Percentiles rank a stretch among this genome's conserved stretches.
These are phyloP conservation scores for Drosophila pectinifera DNA, from an alignment of 1,140 invertebrate species.

Conservation along the genomic window DNA sequence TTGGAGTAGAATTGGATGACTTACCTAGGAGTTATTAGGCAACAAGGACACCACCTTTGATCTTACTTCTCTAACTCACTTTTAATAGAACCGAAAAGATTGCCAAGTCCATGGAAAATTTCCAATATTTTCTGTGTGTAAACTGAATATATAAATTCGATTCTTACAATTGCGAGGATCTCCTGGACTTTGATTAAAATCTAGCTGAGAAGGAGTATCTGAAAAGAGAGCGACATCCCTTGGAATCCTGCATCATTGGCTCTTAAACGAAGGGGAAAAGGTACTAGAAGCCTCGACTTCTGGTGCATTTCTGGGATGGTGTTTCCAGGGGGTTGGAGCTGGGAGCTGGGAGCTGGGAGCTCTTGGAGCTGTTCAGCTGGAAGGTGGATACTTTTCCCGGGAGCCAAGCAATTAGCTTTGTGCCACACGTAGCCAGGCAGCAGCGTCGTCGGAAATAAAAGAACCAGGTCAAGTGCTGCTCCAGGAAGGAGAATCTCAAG, in stretches of 20 bases:
- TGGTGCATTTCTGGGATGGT: neutral
- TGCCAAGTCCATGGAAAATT: too few species aligned
- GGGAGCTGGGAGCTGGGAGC: neutral
- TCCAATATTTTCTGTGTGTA: neutral
- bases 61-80: too few species aligned
- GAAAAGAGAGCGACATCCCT: neutral
- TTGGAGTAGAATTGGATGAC: too few species aligned
- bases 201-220: neutral
- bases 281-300: neutral
- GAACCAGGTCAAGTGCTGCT: constrained; percentile 72
- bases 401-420: constrained; percentile 60
- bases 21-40: too few species aligned
- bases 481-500: constrained; percentile 42
- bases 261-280: constrained; percentile 9
- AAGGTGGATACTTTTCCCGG: constrained; percentile 5
- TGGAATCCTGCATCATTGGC: constrained; percentile 9
- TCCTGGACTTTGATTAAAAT: neutral
- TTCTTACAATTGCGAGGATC: neutral
- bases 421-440: constrained; percentile 44
- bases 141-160: neutral
- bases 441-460: constrained; percentile 39
- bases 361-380: constrained; percentile 5
- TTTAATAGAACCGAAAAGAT: too few species aligned
- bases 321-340: neutral
- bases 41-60: too few species aligned